A percentile compares a stretch with the other conserved stretches of the same genome.
Evolutionary conservation across 1,140 invertebrate genomes (phyloP).

Genomic region (Euura lappo): DNA sequence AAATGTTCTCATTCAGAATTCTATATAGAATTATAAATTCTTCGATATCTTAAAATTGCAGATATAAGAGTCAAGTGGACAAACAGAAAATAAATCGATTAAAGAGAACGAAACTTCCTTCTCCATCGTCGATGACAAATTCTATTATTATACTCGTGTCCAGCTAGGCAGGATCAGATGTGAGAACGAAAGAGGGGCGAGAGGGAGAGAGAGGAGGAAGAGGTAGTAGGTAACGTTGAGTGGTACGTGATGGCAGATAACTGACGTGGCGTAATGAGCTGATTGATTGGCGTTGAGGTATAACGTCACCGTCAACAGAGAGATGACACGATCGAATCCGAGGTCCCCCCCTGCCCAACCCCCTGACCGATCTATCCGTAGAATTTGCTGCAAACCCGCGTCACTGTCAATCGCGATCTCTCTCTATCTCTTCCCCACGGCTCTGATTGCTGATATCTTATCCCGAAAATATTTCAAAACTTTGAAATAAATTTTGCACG

Average conservation of each 20-base stretch:
- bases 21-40: not conserved
- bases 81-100: too few relatives aligned
- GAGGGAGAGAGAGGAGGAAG: conserved; percentile 17
- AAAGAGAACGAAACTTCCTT: too few relatives aligned
- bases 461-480: not conserved
- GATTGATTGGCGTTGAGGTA: conserved; percentile 51
- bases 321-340: conserved; percentile 25
- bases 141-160: too few relatives aligned
- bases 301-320: conserved; percentile 49
- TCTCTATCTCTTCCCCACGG: not conserved
- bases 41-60: not conserved
- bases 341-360: not conserved
- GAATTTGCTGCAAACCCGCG: conserved; percentile 22
- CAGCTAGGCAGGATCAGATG: too few relatives aligned
- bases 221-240: conserved; percentile 26
- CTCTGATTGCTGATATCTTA: not conserved
- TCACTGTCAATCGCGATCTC: conserved; percentile 42
- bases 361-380: not conserved
- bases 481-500: too few relatives aligned
- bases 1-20: not conserved
- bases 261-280: conserved; percentile 47
- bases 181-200: too few relatives aligned
- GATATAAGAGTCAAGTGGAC: too few relatives aligned
- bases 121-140: too few relatives aligned
- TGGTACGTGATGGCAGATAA: conserved; percentile 11